A percentile compares a stretch with the other conserved stretches of the same genome.
Evolutionary conservation across 2,888 invertebrate species (phyloP).

Genomic region (Byasa hedistus): DNA sequence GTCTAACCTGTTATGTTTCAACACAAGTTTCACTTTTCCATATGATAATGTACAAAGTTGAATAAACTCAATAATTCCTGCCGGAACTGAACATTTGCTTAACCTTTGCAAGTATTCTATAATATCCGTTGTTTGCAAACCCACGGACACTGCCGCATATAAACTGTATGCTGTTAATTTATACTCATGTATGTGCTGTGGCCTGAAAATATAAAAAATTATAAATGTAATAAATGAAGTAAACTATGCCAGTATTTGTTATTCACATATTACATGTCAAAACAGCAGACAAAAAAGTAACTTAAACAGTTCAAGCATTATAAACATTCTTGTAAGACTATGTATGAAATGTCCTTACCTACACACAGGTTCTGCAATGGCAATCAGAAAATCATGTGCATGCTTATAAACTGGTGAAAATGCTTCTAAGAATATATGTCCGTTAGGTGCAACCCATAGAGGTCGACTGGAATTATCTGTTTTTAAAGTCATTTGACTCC

Average conservation of each 20-base stretch:
- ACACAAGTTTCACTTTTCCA: slow-evolving; percentile 98
- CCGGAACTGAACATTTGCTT: slow-evolving; percentile 96
- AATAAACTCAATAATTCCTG: slow-evolving; percentile 97
- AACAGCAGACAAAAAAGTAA: too few species aligned
- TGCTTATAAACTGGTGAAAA: slow-evolving; percentile 99
- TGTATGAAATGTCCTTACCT: slow-evolving; percentile 67
- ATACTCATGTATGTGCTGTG: slow-evolving; percentile 98
- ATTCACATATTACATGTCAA: too few species aligned
- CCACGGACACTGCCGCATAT: slow-evolving; percentile 99
- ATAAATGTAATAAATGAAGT: slow-evolving; percentile 14
- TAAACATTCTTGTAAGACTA: too few species aligned
- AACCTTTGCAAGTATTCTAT: slow-evolving; percentile 96
- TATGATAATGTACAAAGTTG: slow-evolving; percentile 97
- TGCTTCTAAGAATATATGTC: slow-evolving; percentile 98
- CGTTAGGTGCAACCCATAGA: slow-evolving; percentile 99
- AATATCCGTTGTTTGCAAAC: slow-evolving; percentile 97
- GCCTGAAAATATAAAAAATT: slow-evolving; percentile 69
- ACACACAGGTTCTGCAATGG: slow-evolving; percentile 99
- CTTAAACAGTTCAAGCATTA: too few species aligned
- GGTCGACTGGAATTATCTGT: slow-evolving; percentile 92
- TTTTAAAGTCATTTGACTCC: slow-evolving; percentile 90
- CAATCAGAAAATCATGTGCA: slow-evolving; percentile 99
- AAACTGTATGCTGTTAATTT: slow-evolving; percentile 98
- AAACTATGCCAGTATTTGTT: too few species aligned
- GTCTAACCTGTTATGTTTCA: slow-evolving; percentile 92